phyloP scores from a whole-genome alignment of 2,797 vertebrate species.

The Chrosomus eos region DNA sequence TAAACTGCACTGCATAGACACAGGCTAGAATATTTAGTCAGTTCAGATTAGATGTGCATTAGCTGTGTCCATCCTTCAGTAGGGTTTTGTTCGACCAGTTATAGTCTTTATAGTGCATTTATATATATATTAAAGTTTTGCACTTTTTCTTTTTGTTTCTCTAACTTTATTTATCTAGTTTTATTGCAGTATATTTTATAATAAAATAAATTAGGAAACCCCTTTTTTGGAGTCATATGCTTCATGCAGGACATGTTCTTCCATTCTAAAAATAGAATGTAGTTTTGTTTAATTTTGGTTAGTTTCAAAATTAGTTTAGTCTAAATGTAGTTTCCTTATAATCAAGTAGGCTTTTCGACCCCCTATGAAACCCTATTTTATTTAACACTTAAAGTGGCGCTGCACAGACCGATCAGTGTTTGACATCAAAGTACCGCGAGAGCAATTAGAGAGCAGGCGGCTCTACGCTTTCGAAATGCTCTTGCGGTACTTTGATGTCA shows the following conservation, averaged over 20 bases:
- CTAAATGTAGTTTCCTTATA: not conserved
- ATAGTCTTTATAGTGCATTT: not conserved
- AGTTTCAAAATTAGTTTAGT: not conserved
- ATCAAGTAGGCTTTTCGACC: not conserved
- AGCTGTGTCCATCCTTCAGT: not conserved
- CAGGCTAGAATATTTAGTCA: not conserved
- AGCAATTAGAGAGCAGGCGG: not conserved
- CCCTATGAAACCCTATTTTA: conserved; percentile 25
- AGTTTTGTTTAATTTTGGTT: not conserved
- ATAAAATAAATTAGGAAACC: not conserved
- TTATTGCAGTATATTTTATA: not conserved
- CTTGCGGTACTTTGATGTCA: not conserved
- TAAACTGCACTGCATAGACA: no score
- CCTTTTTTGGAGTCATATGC: not conserved
- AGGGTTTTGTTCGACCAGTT: not conserved
- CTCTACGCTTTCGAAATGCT: not conserved
- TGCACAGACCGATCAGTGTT: not conserved
- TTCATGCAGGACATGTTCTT: not conserved
- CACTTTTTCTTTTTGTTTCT: not conserved
- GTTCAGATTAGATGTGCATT: not conserved
- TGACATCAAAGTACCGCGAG: not conserved
- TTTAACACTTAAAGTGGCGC: conserved; percentile 9
- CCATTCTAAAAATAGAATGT: not conserved
- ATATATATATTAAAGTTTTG: not conserved
- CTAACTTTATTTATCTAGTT: not conserved